phyloP scores from a whole-genome alignment of 2,113 vertebrate genomes.

The Balaenoptera acutorostrata region DNA sequence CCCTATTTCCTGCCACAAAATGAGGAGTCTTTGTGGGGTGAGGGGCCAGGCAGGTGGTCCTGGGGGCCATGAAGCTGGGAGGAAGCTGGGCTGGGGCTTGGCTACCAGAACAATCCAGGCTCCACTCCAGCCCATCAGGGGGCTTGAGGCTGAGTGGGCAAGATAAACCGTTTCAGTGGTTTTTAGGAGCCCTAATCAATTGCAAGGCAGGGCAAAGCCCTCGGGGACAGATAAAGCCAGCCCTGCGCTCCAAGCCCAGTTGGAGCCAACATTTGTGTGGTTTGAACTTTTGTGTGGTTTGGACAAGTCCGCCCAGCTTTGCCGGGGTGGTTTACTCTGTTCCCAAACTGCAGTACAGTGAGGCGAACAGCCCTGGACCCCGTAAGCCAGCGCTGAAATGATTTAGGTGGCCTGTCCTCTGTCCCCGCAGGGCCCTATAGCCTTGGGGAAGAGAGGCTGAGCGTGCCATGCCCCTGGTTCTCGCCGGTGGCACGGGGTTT shows the following conservation, averaged over 20 bases:
- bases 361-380: background rate
- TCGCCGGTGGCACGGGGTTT: background rate
- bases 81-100: background rate
- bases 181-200: constrained; percentile 50
- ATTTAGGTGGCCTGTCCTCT: background rate
- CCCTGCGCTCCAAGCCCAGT: background rate
- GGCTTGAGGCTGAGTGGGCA: background rate
- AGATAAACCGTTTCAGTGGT: constrained; percentile 37
- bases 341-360: background rate
- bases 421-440: background rate
- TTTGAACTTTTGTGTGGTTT: constrained; percentile 56
- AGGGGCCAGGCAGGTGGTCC: background rate
- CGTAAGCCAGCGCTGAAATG: background rate
- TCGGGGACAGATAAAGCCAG: constrained; percentile 37
- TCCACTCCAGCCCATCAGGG: background rate
- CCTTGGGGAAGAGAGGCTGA: background rate
- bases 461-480: background rate
- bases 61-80: background rate
- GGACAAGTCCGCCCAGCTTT: background rate
- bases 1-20: background rate
- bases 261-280: constrained; percentile 32
- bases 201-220: background rate
- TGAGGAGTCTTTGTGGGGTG: background rate
- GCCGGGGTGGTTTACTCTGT: background rate
- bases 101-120: constrained; percentile 26